A percentile compares a stretch with the other conserved stretches of the same genome.
Conservation (phyloP, 2,797 vertebrate genomes). For the Salmo trutta region DNA sequence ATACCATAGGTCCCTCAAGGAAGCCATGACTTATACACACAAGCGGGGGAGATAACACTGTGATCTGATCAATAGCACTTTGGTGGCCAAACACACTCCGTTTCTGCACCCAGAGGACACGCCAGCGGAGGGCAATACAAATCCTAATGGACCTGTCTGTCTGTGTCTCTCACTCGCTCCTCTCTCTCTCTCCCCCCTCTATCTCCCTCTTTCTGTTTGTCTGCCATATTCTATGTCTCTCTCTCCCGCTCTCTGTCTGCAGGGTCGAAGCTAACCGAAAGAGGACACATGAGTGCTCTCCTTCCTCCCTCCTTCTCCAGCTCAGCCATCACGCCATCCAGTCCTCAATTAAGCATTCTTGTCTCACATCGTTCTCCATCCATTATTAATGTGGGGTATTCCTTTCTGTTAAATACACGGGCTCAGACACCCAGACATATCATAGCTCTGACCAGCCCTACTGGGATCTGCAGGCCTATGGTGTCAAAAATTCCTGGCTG, state of each 20-base stretch:
- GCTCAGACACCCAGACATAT: constrained; percentile 28
- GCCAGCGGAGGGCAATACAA: constrained; percentile 60
- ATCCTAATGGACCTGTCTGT: constrained; percentile 39
- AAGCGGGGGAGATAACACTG: constrained; percentile 55
- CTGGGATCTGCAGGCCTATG: background rate
- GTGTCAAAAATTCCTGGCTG: background rate
- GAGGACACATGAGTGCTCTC: background rate
- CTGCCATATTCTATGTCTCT: background rate
- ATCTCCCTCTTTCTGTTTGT: background rate
- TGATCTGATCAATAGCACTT: constrained; percentile 68
- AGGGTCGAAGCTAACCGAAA: too few species aligned
- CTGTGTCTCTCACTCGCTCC: background rate
- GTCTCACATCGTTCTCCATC: constrained; percentile 45
- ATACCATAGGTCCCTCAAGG: constrained; percentile 37
- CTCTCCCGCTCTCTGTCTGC: background rate
- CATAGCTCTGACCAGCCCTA: constrained; percentile 22
- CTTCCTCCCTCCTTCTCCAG: constrained; percentile 5
- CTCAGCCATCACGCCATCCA: constrained; percentile 13
- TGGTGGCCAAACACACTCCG: constrained; percentile 47
- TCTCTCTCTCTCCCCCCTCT: background rate
- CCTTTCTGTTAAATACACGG: constrained; percentile 44
- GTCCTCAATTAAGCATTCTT: constrained; percentile 40
- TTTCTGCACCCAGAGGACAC: constrained; percentile 48
- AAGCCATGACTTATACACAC: constrained; percentile 58
- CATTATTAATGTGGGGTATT: constrained; percentile 57